Evolutionary conservation across 1,140 invertebrate genomes (phyloP), one percentile per base, ranked within the genome.

Genomic region (Globodera ellingtonae): DNA sequence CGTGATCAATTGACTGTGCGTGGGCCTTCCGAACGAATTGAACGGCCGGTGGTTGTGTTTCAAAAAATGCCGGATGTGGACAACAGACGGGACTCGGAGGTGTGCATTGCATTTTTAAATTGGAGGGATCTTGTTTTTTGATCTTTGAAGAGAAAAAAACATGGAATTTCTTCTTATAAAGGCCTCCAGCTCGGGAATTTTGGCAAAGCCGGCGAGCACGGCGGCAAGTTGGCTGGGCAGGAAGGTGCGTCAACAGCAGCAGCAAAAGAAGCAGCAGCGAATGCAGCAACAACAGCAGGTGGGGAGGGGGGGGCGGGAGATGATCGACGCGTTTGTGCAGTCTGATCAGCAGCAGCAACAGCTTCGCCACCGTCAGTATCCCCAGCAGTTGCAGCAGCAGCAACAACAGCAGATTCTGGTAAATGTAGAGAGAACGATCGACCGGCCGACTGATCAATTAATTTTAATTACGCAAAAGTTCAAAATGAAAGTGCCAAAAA

Each of bases 171-270:
- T 65, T 47, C 9, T 6, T 1, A 52, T 9, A 10, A 59, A 75
- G 62, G 56, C 73, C 15, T 77, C 75, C 74, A 79, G 69, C 72
- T 69, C 48, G 67, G 85, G 85, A 46, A 74, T 86, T 48, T 72
- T 86, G 21, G 35, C 83, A 10, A 81, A 86, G 65, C 88, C 87
- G 46, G 79, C 85, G 4, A 77, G 69, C 50, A 88, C 87, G 10
- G 87, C 87, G 18, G 77, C 83, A 24, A 88, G 87, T 10, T 88
- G 86, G 86, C 80, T 88, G 8, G 87, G 87, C 46, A 89, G 84
- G 72, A 75, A 81, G 21, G 87, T 83, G 10, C 46, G 88, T n/a
- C 86, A 88, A 56, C 84, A 88, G 73, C 79, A 88, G 78, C 83
- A 84, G 66, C 78, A 44, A 52, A 70, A 59, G 35, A 69, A 81